Evolutionary conservation across 2,113 vertebrate genomes (phyloP).

Genomic region (Microtus oregoni): DNA sequence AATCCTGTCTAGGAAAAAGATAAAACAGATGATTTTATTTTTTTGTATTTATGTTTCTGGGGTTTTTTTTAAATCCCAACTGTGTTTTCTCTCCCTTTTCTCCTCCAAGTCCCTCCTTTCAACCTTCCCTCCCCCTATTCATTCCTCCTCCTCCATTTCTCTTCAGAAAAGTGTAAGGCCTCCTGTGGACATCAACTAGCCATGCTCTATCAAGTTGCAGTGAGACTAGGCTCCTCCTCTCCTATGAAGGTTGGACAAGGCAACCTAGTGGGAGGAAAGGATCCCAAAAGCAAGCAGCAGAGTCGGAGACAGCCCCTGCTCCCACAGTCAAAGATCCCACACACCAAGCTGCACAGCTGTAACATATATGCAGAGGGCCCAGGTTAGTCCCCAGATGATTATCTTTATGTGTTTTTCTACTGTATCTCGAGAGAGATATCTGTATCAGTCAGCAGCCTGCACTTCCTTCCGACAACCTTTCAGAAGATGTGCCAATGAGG

Average conservation of each 20-base stretch:
- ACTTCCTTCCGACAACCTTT: not conserved
- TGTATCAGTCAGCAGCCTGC: not conserved
- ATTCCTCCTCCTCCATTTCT: not conserved
- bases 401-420: not conserved
- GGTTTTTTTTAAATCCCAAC: not conserved
- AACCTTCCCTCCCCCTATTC: fast-evolving
- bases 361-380: not conserved
- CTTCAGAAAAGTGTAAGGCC: not conserved
- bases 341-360: not conserved
- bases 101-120: not conserved
- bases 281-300: not conserved
- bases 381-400: not conserved
- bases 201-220: not conserved
- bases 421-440: not conserved
- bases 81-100: not conserved
- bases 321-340: not conserved
- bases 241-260: not conserved
- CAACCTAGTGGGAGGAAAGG: not conserved
- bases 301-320: not conserved
- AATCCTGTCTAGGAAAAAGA: slow-evolving; percentile 2
- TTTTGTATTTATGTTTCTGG: not conserved
- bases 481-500: not conserved
- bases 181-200: not conserved
- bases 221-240: not conserved
- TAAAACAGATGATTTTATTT: not conserved